Percentiles rank a stretch among this genome's conserved stretches.
These are phyloP conservation scores for Chloroceryle inda DNA, from an alignment of 2,797 vertebrate genomes.

Conservation along the genomic window DNA sequence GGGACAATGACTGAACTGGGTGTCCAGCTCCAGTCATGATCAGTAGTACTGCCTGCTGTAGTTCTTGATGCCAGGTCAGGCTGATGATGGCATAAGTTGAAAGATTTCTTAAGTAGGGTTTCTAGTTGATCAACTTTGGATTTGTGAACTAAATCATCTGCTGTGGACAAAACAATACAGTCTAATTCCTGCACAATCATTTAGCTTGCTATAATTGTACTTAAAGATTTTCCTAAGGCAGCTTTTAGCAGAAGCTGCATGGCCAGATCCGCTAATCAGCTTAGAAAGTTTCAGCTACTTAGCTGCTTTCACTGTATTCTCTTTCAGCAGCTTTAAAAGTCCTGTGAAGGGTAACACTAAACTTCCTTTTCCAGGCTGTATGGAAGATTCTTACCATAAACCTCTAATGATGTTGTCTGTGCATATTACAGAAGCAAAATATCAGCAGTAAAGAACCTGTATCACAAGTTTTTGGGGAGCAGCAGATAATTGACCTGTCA, in stretches of 20 bases:
- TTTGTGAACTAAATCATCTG: constrained; percentile 41
- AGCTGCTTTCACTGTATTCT: neutral
- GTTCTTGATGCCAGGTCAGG: neutral
- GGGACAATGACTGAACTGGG: neutral
- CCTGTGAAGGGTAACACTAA: constrained; percentile 5
- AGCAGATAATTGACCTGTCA: neutral
- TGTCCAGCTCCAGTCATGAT: neutral
- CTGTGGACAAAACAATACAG: constrained; percentile 16
- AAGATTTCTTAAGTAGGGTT: constrained; percentile 1
- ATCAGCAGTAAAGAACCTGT: neutral
- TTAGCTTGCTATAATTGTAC: constrained; percentile 8
- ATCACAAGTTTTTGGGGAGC: neutral
- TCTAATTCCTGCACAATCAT: constrained; percentile 43
- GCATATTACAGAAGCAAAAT: neutral
- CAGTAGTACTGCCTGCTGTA: neutral
- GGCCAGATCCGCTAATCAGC: constrained; percentile 44
- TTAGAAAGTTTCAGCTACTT: constrained; percentile 48
- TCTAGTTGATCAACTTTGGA: constrained; percentile 13
- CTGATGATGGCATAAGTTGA: neutral
- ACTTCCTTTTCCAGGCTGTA: neutral
- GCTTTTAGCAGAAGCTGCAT: constrained; percentile 28
- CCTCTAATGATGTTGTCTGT: neutral
- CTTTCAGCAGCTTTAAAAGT: constrained; percentile 3
- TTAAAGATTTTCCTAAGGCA: constrained; percentile 27
- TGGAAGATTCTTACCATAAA: neutral